Evolutionary conservation across 2,113 vertebrate species (phyloP).

Genomic region (Phyllostomus hastatus): DNA sequence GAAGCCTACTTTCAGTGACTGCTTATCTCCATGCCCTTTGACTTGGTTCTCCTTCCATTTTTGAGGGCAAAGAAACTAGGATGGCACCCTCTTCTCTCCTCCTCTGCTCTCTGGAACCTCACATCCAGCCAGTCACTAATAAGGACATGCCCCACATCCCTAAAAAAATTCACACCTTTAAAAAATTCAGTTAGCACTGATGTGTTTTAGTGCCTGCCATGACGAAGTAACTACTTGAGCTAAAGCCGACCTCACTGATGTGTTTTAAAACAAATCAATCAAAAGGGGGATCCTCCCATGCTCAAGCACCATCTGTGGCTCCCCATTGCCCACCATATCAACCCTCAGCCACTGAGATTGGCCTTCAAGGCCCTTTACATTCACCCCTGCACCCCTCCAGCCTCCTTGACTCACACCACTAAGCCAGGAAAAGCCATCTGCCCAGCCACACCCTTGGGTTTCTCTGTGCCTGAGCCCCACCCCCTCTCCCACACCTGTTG

Average conservation of each 20-base stretch:
- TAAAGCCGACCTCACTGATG: neutral
- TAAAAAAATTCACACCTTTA: neutral
- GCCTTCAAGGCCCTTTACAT: neutral
- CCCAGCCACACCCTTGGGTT: neutral
- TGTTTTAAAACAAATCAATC: neutral
- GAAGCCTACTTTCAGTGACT: neutral
- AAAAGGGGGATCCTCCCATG: neutral
- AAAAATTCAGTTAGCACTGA: neutral
- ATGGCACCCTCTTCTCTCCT: neutral
- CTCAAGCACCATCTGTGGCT: neutral
- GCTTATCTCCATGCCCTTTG: neutral
- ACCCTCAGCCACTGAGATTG: neutral
- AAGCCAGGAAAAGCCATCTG: conserved; percentile 10
- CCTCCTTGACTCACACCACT: neutral
- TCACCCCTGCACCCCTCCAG: neutral
- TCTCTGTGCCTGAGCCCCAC: neutral
- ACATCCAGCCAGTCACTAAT: neutral
- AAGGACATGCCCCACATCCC: rapidly evolving
- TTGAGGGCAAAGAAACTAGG: neutral
- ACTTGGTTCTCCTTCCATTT: neutral
- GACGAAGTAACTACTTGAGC: too few relatives aligned
- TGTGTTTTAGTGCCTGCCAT: neutral
- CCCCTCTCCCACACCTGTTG: conserved; percentile 9
- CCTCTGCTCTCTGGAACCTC: neutral
- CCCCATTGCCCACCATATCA: neutral